Evolutionary conservation across 2,113 vertebrate species (phyloP).

Genomic region (Prochilodus magdalenae): DNA sequence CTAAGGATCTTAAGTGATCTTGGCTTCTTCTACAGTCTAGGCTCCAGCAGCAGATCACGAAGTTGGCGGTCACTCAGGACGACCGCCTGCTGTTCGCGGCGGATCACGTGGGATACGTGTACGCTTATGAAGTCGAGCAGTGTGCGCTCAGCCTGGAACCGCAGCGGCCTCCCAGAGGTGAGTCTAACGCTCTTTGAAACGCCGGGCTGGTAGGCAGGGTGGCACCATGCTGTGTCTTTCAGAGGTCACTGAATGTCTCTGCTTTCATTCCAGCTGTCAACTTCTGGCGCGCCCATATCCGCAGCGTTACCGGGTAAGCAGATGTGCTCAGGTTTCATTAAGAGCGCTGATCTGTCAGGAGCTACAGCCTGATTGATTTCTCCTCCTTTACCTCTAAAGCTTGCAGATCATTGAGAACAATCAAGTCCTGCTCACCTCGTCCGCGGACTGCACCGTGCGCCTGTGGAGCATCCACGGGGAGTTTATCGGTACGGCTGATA

Average conservation of each 20-base stretch:
- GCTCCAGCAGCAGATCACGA: conserved; percentile 68
- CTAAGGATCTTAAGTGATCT: conserved; percentile 7
- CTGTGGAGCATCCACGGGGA: conserved; percentile 73
- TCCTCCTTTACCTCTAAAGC: conserved; percentile 62
- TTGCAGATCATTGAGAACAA: conserved; percentile 76
- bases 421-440: conserved; percentile 75
- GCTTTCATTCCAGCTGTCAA: conserved; percentile 58
- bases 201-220: neutral
- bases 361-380: conserved; percentile 44
- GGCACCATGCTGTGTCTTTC: neutral
- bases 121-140: conserved; percentile 62
- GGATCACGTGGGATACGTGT: conserved; percentile 66
- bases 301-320: conserved; percentile 74
- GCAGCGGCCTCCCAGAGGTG: conserved; percentile 60
- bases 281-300: conserved; percentile 71
- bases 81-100: conserved; percentile 60
- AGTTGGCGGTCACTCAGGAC: conserved; percentile 62
- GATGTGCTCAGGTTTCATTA: neutral
- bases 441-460: conserved; percentile 68
- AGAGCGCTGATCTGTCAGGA: conserved; percentile 37
- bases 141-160: conserved; percentile 62
- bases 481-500: conserved; percentile 68
- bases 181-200: neutral
- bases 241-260: neutral
- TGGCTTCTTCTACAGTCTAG: conserved; percentile 60